phyloP scores from a whole-genome alignment of 2,888 invertebrate genomes.

The Rotaria magnacalcarata region DNA sequence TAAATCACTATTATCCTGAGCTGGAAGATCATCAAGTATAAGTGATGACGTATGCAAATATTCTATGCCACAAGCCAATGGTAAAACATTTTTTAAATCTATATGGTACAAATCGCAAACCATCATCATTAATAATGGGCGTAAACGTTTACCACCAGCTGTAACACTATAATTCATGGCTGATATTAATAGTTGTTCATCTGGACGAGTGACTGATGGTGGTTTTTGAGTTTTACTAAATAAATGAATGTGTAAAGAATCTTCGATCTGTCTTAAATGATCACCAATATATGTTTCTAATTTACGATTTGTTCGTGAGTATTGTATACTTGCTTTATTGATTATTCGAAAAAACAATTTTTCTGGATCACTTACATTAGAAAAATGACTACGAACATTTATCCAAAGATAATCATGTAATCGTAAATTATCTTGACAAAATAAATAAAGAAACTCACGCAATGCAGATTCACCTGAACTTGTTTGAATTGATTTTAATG shows the following conservation, averaged over 20 bases:
- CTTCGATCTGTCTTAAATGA: constrained; percentile 31
- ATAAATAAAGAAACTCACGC: constrained; percentile 9
- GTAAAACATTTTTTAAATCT: not conserved
- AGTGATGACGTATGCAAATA: constrained; percentile 27
- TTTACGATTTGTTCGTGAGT: constrained; percentile 4
- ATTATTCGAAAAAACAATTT: not conserved
- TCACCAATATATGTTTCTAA: constrained; percentile 30
- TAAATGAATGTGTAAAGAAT: not conserved
- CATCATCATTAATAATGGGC: constrained; percentile 34
- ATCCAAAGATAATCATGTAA: not conserved
- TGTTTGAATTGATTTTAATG: not conserved
- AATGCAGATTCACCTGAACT: not conserved
- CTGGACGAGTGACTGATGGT: not conserved
- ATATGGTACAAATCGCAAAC: not conserved
- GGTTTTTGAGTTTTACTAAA: not conserved
- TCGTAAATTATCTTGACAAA: not conserved
- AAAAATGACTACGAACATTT: not conserved
- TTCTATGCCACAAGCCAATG: constrained; percentile 32
- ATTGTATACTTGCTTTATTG: not conserved
- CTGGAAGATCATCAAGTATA: constrained; percentile 39
- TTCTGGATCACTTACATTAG: not conserved
- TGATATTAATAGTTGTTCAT: constrained; percentile 14
- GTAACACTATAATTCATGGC: constrained; percentile 37
- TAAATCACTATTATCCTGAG: constrained; percentile 36
- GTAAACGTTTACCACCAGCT: constrained; percentile 32